A percentile compares a stretch with the other conserved stretches of the same genome.
These are phyloP conservation scores for Onthophagus sagittarius DNA, from an alignment of 2,888 invertebrate genomes.

Conservation along the genomic window DNA sequence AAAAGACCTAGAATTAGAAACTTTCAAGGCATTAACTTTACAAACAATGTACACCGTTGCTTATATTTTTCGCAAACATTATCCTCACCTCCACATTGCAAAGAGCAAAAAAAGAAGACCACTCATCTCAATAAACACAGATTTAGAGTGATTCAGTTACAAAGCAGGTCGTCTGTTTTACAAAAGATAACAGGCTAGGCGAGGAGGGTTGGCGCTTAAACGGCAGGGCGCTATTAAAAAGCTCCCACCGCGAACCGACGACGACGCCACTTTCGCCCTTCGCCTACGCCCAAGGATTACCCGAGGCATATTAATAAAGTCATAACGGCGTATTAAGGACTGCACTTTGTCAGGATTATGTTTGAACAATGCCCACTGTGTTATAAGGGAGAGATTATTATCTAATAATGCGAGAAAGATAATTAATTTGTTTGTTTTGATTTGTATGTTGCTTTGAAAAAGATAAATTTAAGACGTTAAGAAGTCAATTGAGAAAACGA, in stretches of 20 bases:
- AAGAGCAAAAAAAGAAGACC: neutral
- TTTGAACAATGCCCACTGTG: slow-evolving; percentile 33
- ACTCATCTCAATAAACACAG: slow-evolving; percentile 48
- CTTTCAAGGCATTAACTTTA: too few species aligned
- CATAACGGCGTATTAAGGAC: slow-evolving; percentile 42
- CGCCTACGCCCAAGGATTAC: slow-evolving; percentile 34
- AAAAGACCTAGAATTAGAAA: too few species aligned
- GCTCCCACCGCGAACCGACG: slow-evolving; percentile 27
- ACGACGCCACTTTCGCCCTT: slow-evolving; percentile 1
- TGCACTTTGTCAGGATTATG: slow-evolving; percentile 36
- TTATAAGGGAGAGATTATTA: slow-evolving; percentile 17
- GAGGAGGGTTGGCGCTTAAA: slow-evolving; percentile 42
- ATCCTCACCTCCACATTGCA: neutral
- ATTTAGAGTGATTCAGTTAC: slow-evolving; percentile 45
- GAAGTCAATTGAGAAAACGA: neutral
- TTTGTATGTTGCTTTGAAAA: too few species aligned
- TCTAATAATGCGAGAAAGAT: slow-evolving; percentile 1
- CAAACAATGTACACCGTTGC: too few species aligned
- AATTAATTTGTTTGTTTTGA: too few species aligned
- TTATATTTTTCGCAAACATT: neutral
- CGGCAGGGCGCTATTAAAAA: slow-evolving; percentile 32
- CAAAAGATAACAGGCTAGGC: slow-evolving; percentile 49
- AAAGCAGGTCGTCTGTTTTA: slow-evolving; percentile 51
- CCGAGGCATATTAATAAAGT: slow-evolving; percentile 48
- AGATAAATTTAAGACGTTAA: neutral